Percentiles rank a stretch among this genome's conserved stretches.
phyloP scores from a whole-genome alignment of 1,140 invertebrate species.

The Tetragnatha versicolor region DNA sequence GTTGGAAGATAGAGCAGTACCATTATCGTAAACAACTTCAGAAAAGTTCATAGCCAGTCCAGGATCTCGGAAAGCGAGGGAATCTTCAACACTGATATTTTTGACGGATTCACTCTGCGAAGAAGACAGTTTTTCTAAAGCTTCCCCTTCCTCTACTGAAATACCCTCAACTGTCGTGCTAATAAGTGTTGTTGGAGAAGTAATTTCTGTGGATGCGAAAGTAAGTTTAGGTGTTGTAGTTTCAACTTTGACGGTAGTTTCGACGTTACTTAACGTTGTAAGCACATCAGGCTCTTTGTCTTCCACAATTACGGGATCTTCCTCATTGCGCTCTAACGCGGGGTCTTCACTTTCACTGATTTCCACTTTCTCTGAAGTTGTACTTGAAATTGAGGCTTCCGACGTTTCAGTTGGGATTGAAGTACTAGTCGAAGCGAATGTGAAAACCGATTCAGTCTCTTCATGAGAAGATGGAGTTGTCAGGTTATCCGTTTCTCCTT shows the following conservation, averaged over 20 bases:
- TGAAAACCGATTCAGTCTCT: too few species aligned
- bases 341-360: too few species aligned
- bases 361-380: too few species aligned
- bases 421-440: too few species aligned
- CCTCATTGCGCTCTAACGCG: not conserved
- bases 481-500: too few species aligned
- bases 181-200: not conserved
- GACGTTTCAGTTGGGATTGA: too few species aligned
- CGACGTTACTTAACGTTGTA: not conserved
- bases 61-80: not conserved
- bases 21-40: not conserved
- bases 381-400: too few species aligned
- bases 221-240: not conserved
- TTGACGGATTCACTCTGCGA: not conserved
- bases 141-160: not conserved
- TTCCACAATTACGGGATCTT: not conserved
- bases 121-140: slow-evolving; percentile 8
- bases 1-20: not conserved
- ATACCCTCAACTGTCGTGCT: not conserved
- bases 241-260: not conserved
- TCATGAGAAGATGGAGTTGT: too few species aligned
- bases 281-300: not conserved
- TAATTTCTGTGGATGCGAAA: not conserved
- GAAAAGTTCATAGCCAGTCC: not conserved
- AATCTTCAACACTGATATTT: slow-evolving; percentile 27